phyloP scores from a whole-genome alignment of 2,113 vertebrate species.

The Notechis scutatus region DNA sequence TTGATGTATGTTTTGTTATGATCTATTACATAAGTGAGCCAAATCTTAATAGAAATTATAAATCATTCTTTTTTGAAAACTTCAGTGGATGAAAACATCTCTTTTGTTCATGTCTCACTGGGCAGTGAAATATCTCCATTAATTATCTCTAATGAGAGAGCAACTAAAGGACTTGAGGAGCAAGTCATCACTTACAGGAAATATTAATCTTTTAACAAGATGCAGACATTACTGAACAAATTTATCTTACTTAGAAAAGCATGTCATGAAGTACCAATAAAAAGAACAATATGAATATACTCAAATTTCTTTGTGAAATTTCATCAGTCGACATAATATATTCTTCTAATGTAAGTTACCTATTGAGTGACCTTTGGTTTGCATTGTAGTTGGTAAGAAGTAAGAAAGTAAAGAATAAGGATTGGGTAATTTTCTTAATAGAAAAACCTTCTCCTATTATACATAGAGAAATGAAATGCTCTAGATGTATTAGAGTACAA shows the following conservation, averaged over 20 bases:
- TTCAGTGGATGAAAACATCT: slow-evolving; percentile 20
- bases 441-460: not conserved
- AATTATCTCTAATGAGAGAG: slow-evolving; percentile 25
- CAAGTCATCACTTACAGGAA: slow-evolving; percentile 16
- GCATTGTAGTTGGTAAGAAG: not conserved
- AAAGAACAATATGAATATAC: not conserved
- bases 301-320: slow-evolving; percentile 2
- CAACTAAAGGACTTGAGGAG: not conserved
- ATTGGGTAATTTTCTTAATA: not conserved
- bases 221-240: slow-evolving; percentile 2
- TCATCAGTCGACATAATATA: not conserved
- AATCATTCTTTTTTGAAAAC: slow-evolving; percentile 8
- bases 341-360: not conserved
- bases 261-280: not conserved
- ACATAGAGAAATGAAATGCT: not conserved
- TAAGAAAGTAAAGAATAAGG: not conserved
- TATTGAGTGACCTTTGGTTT: not conserved
- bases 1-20: slow-evolving; percentile 16
- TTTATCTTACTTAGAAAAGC: not conserved
- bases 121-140: slow-evolving; percentile 18
- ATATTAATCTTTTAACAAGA: slow-evolving; percentile 14
- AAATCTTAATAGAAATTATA: slow-evolving; percentile 16
- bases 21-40: slow-evolving; percentile 4
- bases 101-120: slow-evolving; percentile 13
- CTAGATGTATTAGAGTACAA: not conserved